These are phyloP conservation scores for Oostethus manadensis DNA, from an alignment of 2,113 vertebrate species.

Conservation along the genomic window DNA sequence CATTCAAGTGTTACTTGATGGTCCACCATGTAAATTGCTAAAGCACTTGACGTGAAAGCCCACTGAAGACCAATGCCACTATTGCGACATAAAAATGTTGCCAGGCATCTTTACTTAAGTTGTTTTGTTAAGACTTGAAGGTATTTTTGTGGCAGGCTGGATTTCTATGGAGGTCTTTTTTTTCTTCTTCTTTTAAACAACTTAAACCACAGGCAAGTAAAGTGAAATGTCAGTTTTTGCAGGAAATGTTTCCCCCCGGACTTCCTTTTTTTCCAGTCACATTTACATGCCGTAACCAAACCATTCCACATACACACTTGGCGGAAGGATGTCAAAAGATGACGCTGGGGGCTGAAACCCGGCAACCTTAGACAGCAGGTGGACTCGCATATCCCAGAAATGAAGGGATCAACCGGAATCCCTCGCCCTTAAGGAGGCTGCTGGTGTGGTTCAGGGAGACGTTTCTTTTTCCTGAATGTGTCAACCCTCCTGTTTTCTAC, in stretches of 20 bases:
- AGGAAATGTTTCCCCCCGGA: constrained; percentile 9
- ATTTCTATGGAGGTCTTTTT: constrained; percentile 14
- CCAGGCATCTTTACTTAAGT: constrained; percentile 13
- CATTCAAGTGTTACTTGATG: constrained; percentile 39
- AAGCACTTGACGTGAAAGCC: constrained; percentile 31
- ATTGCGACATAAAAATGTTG: constrained; percentile 23
- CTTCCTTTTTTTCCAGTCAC: not conserved
- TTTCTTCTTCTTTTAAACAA: constrained; percentile 1
- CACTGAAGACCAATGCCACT: constrained; percentile 13
- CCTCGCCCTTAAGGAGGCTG: no score
- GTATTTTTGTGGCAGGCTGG: constrained; percentile 2
- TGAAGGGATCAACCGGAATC: no score
- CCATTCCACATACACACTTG: no score
- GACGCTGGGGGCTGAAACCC: no score
- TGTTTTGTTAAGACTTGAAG: constrained; percentile 23
- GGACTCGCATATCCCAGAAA: no score
- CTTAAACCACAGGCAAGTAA: constrained; percentile 1
- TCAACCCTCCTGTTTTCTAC: no score
- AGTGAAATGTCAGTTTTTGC: constrained; percentile 1
- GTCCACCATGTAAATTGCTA: constrained; percentile 36
- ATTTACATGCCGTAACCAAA: constrained; percentile 3
- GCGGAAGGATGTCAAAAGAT: no score
- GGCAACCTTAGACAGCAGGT: no score
- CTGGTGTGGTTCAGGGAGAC: no score
- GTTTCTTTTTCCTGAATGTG: no score